These are phyloP conservation scores for Coreius guichenoti DNA, from an alignment of 2,797 vertebrate genomes.

Conservation along the genomic window DNA sequence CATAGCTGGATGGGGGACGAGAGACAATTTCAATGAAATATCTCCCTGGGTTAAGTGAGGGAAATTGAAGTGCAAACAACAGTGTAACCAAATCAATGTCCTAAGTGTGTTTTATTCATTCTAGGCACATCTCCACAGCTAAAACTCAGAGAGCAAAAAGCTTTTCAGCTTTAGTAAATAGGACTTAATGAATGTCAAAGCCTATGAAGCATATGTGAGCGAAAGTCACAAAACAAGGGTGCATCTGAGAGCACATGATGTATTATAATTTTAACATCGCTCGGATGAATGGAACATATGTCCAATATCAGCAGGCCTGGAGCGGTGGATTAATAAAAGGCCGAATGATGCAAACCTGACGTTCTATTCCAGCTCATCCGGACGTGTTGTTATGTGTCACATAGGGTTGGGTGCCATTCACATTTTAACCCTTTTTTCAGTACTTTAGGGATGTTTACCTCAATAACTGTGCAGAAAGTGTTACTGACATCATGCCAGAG, in stretches of 20 bases:
- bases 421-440: no score
- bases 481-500: no score
- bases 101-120: constrained; percentile 60
- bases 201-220: constrained; percentile 30
- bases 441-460: no score
- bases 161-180: constrained; percentile 51
- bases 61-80: constrained; percentile 52
- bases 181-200: constrained; percentile 54
- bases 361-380: constrained; percentile 59
- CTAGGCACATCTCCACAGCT: constrained; percentile 60
- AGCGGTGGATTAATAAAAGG: constrained; percentile 63
- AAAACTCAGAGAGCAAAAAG: constrained; percentile 50
- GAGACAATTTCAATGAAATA: constrained; percentile 40
- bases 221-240: constrained; percentile 38
- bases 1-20: constrained; percentile 21
- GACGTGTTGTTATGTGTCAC: not conserved
- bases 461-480: no score
- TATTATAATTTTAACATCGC: constrained; percentile 37
- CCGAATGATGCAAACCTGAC: constrained; percentile 56
- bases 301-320: constrained; percentile 15
- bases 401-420: no score
- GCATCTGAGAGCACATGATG: constrained; percentile 30
- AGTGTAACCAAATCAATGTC: constrained; percentile 38
- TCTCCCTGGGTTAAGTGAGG: constrained; percentile 26
- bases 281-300: constrained; percentile 40